Conservation (phyloP, 2,113 vertebrate species). For the Myrmophylax atrothorax region DNA sequence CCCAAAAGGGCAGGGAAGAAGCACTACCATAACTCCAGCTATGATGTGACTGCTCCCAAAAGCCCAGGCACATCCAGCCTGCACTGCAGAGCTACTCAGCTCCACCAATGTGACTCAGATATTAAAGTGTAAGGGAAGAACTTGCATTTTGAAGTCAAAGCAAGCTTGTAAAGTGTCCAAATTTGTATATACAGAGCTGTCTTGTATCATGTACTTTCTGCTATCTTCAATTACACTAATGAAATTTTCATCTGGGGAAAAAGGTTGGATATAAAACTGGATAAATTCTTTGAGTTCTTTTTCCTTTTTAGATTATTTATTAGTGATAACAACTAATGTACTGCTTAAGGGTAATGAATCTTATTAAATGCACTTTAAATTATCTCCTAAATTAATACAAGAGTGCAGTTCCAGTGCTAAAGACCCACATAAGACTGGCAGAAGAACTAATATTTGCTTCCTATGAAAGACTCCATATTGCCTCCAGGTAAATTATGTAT, state of each 20-base stretch:
- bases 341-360: conserved; percentile 64
- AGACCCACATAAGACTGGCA: background rate
- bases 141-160: conserved; percentile 34
- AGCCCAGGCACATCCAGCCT: background rate
- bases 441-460: conserved; percentile 41
- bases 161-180: background rate
- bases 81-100: background rate
- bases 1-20: background rate
- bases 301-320: conserved; percentile 51
- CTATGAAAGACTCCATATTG: background rate
- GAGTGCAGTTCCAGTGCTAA: conserved; percentile 6
- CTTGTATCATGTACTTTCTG: background rate
- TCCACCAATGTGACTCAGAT: background rate
- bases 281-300: background rate
- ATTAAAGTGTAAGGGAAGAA: background rate
- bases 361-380: conserved; percentile 40
- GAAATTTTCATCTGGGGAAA: conserved; percentile 17
- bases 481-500: conserved; percentile 36
- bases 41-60: background rate
- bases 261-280: background rate
- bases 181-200: background rate
- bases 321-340: conserved; percentile 46
- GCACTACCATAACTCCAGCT: background rate
- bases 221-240: conserved; percentile 14
- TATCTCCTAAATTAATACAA: conserved; percentile 46